Evolutionary conservation across 2,888 invertebrate genomes (phyloP).

Genomic region (Chironomus tentans): DNA sequence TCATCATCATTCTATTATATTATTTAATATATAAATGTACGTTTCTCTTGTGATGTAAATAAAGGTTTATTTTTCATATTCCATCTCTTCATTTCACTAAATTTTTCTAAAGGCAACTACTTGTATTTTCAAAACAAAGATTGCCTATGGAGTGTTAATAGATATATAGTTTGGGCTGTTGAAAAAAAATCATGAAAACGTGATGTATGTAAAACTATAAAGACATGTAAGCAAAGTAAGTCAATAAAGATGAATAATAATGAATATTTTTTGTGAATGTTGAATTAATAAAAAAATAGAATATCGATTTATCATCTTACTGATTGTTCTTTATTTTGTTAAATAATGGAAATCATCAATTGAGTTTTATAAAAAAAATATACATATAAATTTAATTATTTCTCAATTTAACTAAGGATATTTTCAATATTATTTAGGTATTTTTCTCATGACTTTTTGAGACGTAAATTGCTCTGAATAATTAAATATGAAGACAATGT

Average conservation of each 20-base stretch:
- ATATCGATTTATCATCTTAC: not conserved
- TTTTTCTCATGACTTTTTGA: no score
- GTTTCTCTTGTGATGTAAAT: conserved; percentile 18
- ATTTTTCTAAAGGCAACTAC: conserved; percentile 10
- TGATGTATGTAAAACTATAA: not conserved
- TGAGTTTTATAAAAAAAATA: no score
- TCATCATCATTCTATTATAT: conserved; percentile 4
- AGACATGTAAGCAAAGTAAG: not conserved
- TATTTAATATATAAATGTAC: not conserved
- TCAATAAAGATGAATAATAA: not conserved
- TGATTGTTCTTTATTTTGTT: not conserved
- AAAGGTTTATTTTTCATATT: not conserved
- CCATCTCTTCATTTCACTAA: not conserved
- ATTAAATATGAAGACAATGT: no score
- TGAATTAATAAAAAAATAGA: not conserved
- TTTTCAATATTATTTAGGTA: no score
- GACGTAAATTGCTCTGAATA: no score
- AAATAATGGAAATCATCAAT: no score
- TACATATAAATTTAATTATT: no score
- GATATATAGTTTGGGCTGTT: not conserved
- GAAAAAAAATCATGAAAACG: not conserved
- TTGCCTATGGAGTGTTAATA: not conserved
- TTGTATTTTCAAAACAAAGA: conserved; percentile 25
- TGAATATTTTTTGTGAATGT: not conserved
- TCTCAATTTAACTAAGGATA: no score